Evolutionary conservation across 2,797 vertebrate genomes (phyloP), one percentile per base, ranked within the genome.

Genomic region (Eulemur coronatus): DNA sequence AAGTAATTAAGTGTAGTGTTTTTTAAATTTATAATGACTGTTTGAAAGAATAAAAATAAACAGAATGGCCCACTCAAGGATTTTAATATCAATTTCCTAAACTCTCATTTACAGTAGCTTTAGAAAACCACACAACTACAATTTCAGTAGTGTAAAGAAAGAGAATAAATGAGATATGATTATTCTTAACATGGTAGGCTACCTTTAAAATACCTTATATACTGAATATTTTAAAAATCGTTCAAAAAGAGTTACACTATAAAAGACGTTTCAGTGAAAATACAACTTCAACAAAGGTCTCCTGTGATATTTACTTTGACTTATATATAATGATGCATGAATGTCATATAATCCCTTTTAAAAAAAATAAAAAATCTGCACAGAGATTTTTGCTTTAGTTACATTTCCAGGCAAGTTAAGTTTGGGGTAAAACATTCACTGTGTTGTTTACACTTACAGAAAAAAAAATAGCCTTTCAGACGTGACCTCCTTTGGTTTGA

Each of bases 21-120:
- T 89, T 94, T 81, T 57, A 50, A 89, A 94, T 78, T 46, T n/a
- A 84, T 94, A 76, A 70, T 20, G 7, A 13, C 35, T 95, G 5
- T 81, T 65, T 94, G 35, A 26, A 94, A 82, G 15, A 97, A 89
- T 48, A 61, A 96, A 96, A 88, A 95, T 78, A 92, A 59, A 87
- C 4, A 84, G 22, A 84, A 75, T 59, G 22, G 69, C 26, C 88
- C 28, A 70, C 22, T 84, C 50, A 75, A 92, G 22, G 41, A 52
- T 65, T 73, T 80, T 55, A 80, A 57, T 92, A n/a, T 91, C 65
- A 63, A 35, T 93, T 94, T 80, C 79, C 41, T 75, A 59, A 72
- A 88, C 7, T 69, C 30, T 88, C 59, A 90, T 43, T 48, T 30
- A 24, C 4, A 79, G 2, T 75, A n/a, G 70, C 17, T 67, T 88